phyloP scores from a whole-genome alignment of 1,140 invertebrate species.

The Arion vulgaris region DNA sequence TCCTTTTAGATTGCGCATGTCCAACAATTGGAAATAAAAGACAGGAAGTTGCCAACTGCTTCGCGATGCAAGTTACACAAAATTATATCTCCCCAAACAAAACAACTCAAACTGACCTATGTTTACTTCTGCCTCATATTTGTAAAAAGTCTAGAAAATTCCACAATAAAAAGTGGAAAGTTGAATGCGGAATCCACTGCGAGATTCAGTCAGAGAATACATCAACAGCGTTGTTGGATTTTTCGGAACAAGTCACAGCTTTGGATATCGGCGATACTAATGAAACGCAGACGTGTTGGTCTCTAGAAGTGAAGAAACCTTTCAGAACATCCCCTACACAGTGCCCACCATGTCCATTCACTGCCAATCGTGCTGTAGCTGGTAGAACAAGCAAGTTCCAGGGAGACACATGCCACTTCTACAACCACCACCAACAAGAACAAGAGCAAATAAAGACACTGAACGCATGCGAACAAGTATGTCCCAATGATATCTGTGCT shows the following conservation, averaged over 20 bases:
- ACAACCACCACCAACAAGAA: too few relatives aligned
- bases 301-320: not conserved
- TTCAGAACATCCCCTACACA: not conserved
- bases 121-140: not conserved
- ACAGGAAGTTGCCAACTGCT: not conserved
- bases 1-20: not conserved
- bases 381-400: not conserved
- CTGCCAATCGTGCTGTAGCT: not conserved
- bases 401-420: not conserved
- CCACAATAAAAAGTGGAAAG: not conserved
- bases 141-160: not conserved
- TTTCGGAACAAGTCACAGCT: not conserved
- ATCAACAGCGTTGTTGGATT: not conserved
- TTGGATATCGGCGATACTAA: not conserved
- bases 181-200: not conserved
- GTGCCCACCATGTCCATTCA: too few relatives aligned
- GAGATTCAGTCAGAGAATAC: not conserved
- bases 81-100: not conserved
- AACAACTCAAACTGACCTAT: not conserved
- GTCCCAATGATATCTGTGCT: not conserved
- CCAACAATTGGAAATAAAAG: not conserved
- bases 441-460: not conserved
- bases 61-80: not conserved
- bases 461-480: not conserved
- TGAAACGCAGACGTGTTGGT: not conserved